Base-by-base conservation (phyloP, 2,888 invertebrate genomes). In the Lasioglossum vierecki region DNA sequence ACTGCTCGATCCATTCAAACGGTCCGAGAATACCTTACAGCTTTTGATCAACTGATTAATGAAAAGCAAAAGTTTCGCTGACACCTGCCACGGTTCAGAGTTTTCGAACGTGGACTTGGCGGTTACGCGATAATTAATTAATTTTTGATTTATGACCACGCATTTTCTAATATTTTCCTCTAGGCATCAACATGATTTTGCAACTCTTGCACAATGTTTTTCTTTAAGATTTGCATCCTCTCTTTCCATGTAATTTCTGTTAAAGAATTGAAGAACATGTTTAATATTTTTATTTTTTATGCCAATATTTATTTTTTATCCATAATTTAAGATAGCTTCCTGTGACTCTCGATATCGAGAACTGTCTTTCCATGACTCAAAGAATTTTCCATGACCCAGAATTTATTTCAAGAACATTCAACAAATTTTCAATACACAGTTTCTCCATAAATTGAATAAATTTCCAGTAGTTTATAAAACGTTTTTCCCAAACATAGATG, bases 31-130 rank as follows among this genome's bases (percentile, higher is more conserved):
- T 46, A 46, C 41, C 30, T 46, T 2, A 18, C 46, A 44, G n/a
- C 30, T 53, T 22, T 78, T 76, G 68, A 76, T 80, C 39, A 39
- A 8, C 35, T 35, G 39, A 68, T 39, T 68, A 68, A 68, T 68
- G 39, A 68, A 39, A 41, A 18, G 68, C 22, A 9, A 68, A 70
- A 70, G 35, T 66, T 66, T 8, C n/a, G 57, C n/a, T n/a, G n/a
- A 11, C 11, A n/a, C 9, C n/a, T 57, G n/a, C 11, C 22, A n/a
- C n/a, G 57, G n/a, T 57, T 4, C n/a, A 22, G 9, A 4, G n/a
- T 57, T n/a, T 11, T 57, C n/a, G 57, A 57, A 57, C 57, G n/a
- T n/a, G 57, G 8, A n/a, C 11, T 4, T 57, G 57, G 57, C 57
- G 57, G 57, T 57, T 57, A n/a, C 11, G 57, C 11, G 57, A 22